Percentiles rank a stretch among this genome's conserved stretches.
These are phyloP conservation scores for Lasioglossum zephyrum DNA, from an alignment of 2,888 invertebrate species.

Conservation along the genomic window DNA sequence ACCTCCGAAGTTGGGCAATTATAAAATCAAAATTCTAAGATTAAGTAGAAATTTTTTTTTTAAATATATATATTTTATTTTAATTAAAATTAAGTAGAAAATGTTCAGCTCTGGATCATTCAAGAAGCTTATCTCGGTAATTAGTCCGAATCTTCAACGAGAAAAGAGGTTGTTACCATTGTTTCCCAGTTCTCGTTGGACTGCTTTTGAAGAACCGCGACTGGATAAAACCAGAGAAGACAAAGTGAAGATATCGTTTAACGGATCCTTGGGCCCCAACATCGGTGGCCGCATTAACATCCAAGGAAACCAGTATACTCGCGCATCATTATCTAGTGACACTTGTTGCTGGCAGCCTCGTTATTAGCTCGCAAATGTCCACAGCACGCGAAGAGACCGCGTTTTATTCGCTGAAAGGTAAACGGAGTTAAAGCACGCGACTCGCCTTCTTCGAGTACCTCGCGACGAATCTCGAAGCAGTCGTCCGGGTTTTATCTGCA, in stretches of 20 bases:
- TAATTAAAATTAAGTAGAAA: not conserved
- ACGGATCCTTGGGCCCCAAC: not conserved
- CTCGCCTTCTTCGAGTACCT: not conserved
- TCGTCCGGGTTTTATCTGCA: not conserved
- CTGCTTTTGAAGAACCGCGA: not conserved
- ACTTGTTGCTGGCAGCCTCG: conserved; percentile 65
- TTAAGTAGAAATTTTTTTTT: not conserved
- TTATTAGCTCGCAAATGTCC: conserved; percentile 35
- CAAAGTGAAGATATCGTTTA: not conserved
- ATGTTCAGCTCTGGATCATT: not conserved
- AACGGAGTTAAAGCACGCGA: not conserved
- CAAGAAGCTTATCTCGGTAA: not conserved
- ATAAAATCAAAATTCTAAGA: not conserved
- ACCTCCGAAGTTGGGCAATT: not conserved
- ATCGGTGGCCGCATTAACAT: conserved; percentile 16
- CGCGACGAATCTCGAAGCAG: not conserved
- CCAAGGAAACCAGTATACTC: not conserved
- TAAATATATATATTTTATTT: too few relatives aligned
- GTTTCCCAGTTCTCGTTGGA: not conserved
- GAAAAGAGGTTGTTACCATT: not conserved
- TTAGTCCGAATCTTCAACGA: not conserved
- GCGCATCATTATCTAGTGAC: conserved; percentile 42
- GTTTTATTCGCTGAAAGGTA: not conserved
- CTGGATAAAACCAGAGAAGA: not conserved
- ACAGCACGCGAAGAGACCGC: not conserved